Evolutionary conservation across 2,797 vertebrate genomes (phyloP).

Genomic region (Bradypodion pumilum): DNA sequence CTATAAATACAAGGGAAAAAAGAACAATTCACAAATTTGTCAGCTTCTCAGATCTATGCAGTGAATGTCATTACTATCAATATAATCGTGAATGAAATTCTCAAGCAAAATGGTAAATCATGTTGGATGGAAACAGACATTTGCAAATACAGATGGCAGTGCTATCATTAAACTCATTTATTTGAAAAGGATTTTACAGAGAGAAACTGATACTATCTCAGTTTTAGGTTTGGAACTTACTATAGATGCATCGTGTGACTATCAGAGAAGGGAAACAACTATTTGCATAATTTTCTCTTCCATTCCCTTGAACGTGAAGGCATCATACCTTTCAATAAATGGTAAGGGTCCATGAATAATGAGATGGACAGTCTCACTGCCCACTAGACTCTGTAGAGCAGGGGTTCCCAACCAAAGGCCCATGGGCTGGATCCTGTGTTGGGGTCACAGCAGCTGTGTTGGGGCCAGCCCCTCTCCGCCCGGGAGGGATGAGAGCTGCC

Average conservation of each 20-base stretch:
- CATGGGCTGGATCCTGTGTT: no score
- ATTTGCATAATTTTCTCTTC: neutral
- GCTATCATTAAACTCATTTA: neutral
- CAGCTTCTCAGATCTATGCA: constrained; percentile 32
- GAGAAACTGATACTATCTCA: neutral
- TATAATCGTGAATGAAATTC: constrained; percentile 26
- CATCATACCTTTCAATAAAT: neutral
- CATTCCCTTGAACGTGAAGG: neutral
- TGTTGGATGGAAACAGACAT: neutral
- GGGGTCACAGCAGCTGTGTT: no score
- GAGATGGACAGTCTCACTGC: no score
- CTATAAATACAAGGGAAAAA: constrained; percentile 2
- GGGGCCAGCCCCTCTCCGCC: no score
- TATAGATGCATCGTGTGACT: neutral
- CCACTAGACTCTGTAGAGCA: no score
- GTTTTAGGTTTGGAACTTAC: neutral
- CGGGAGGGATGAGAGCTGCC: no score
- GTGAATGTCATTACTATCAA: constrained; percentile 34
- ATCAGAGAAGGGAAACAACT: neutral
- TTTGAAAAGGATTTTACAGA: neutral
- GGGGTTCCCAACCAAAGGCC: no score
- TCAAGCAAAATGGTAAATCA: constrained; percentile 51
- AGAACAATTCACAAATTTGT: constrained; percentile 47
- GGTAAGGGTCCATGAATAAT: no score
- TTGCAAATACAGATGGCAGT: neutral